Evolutionary conservation across 2,797 vertebrate genomes (phyloP).

Genomic region (Takifugu rubripes): DNA sequence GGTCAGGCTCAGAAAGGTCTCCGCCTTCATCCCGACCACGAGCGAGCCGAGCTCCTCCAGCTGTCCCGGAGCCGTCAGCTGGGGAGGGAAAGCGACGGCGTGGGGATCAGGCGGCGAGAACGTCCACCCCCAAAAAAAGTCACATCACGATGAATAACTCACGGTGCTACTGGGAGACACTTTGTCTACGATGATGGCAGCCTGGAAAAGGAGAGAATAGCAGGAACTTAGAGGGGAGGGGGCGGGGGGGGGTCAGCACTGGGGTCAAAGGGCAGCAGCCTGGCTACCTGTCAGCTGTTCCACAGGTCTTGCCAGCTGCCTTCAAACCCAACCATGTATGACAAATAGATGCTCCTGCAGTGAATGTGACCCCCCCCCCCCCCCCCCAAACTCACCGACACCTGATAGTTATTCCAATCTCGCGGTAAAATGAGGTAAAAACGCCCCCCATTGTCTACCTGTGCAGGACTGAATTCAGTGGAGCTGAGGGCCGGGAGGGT

Average conservation of each 20-base stretch:
- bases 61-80: constrained; percentile 54
- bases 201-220: constrained; percentile 54
- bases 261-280: constrained; percentile 21
- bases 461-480: constrained; percentile 68
- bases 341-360: constrained; percentile 19
- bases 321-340: constrained; percentile 23
- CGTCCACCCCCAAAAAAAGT: neutral
- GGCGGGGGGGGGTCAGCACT: constrained; percentile 9
- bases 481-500: constrained; percentile 57
- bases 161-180: constrained; percentile 57
- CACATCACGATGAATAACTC: constrained; percentile 40
- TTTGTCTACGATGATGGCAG: constrained; percentile 70
- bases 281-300: constrained; percentile 54
- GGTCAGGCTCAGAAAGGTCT: constrained; percentile 60
- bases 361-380: constrained; percentile 11
- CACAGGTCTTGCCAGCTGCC: constrained; percentile 39
- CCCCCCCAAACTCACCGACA: neutral
- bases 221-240: neutral
- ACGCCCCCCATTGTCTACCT: constrained; percentile 57
- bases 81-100: constrained; percentile 5
- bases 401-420: neutral
- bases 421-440: neutral
- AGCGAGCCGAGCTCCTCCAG: constrained; percentile 71
- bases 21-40: constrained; percentile 68
- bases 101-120: neutral